These are phyloP conservation scores for Saccostrea echinata DNA, from an alignment of 1,140 invertebrate genomes.

Conservation along the genomic window DNA sequence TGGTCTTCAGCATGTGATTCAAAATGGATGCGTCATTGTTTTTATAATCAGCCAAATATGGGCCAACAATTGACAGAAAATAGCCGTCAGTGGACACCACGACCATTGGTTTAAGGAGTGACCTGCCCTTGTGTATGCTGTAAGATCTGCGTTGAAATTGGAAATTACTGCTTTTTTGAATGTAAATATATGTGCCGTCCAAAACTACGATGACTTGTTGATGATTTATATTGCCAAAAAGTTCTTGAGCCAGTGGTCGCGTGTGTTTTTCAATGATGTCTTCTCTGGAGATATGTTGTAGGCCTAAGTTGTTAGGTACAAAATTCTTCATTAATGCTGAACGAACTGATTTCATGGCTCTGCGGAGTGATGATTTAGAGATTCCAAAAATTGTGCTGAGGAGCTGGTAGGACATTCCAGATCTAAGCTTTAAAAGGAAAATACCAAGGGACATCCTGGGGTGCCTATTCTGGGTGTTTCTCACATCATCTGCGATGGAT, in stretches of 20 bases:
- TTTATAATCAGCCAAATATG: conserved; percentile 40
- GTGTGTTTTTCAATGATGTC: no score
- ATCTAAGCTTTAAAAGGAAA: no score
- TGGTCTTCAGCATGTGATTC: conserved; percentile 48
- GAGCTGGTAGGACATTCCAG: no score
- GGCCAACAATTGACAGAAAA: conserved; percentile 46
- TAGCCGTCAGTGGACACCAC: conserved; percentile 38
- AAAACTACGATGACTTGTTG: neutral
- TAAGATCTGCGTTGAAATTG: conserved; percentile 41
- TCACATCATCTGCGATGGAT: no score
- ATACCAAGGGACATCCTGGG: no score
- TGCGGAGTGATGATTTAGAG: no score
- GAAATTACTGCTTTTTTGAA: conserved; percentile 46
- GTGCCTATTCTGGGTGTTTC: no score
- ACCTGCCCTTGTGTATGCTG: conserved; percentile 42
- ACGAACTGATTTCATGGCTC: no score
- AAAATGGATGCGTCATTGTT: conserved; percentile 49
- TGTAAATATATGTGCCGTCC: conserved; percentile 49
- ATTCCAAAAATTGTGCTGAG: no score
- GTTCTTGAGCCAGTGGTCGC: neutral
- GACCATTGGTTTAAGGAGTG: conserved; percentile 55
- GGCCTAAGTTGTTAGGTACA: no score
- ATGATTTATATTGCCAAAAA: conserved; percentile 1
- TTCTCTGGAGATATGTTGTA: no score
- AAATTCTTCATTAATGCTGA: no score